Evolutionary conservation across 2,888 invertebrate genomes (phyloP).

Genomic region (Oligia strigilis): DNA sequence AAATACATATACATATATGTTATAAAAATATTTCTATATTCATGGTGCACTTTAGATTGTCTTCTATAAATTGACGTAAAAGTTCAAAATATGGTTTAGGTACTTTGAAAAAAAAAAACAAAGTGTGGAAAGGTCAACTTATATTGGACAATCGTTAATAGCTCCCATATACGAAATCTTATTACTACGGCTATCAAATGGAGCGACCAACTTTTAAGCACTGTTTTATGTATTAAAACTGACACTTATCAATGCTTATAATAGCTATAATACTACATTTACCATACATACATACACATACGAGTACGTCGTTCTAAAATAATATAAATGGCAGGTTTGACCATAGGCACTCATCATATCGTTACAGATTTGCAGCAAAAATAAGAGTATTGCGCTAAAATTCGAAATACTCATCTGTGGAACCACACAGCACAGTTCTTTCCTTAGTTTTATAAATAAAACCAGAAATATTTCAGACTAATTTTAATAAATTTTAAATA

Average conservation of each 20-base stretch:
- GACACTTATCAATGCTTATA: slow-evolving; percentile 8
- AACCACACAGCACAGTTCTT: slow-evolving; percentile 17
- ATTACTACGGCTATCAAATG: background rate
- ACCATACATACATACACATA: slow-evolving; percentile 18
- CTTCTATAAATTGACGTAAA: slow-evolving; percentile 13
- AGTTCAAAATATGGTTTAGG: background rate
- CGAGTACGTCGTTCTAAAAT: slow-evolving; percentile 13
- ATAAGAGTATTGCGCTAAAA: slow-evolving; percentile 33
- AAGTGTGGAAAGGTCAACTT: background rate
- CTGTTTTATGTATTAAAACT: background rate
- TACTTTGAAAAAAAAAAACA: background rate
- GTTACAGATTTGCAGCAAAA: slow-evolving; percentile 33
- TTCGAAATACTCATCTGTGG: slow-evolving; percentile 26
- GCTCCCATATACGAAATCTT: background rate
- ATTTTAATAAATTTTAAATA: slow-evolving; percentile 33
- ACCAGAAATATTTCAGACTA: slow-evolving; percentile 39
- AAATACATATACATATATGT: background rate
- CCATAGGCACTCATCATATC: slow-evolving; percentile 23
- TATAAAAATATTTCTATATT: slow-evolving; percentile 22
- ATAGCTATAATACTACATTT: slow-evolving; percentile 28
- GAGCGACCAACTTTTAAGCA: background rate
- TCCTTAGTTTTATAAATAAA: slow-evolving; percentile 34
- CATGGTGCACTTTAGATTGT: slow-evolving; percentile 15
- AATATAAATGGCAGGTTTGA: slow-evolving; percentile 54
- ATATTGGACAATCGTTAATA: slow-evolving; percentile 6